Conservation (phyloP, 2,797 vertebrate species). For the Scomberomorus guttatus region DNA sequence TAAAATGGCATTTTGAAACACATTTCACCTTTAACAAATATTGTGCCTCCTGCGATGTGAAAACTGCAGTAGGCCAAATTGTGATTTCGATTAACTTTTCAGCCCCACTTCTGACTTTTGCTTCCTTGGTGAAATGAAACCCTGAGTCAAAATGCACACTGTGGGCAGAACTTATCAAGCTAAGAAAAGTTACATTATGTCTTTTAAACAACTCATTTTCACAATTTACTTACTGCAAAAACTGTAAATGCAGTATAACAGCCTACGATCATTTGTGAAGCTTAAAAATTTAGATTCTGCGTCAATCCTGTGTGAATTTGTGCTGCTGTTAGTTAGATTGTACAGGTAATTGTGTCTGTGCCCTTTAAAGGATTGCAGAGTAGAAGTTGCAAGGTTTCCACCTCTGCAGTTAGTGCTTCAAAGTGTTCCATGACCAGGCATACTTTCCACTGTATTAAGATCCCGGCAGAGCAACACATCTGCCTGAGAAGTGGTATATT, state of each 20-base stretch:
- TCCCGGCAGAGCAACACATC: background rate
- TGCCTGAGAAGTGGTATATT: no score
- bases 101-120: background rate
- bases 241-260: background rate
- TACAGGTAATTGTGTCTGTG: background rate
- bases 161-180: slow-evolving; percentile 5
- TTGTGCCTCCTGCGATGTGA: no score
- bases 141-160: slow-evolving; percentile 26
- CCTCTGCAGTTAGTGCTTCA: background rate
- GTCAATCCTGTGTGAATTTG: background rate
- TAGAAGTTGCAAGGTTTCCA: background rate
- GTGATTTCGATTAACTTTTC: no score
- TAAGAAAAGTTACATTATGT: no score
- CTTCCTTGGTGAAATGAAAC: slow-evolving; percentile 43
- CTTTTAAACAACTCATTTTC: background rate
- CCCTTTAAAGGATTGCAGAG: background rate
- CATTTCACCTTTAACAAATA: no score
- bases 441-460: slow-evolving; percentile 27
- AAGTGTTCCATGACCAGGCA: background rate
- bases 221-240: no score
- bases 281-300: background rate
- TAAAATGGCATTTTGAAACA: no score
- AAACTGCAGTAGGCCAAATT: no score
- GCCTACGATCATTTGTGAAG: background rate
- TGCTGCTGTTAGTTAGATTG: background rate